Percentiles rank a stretch among this genome's conserved stretches.
Conservation (phyloP, 35 echinoderm and acorn worm species). For the Lytechinus variegatus region DNA sequence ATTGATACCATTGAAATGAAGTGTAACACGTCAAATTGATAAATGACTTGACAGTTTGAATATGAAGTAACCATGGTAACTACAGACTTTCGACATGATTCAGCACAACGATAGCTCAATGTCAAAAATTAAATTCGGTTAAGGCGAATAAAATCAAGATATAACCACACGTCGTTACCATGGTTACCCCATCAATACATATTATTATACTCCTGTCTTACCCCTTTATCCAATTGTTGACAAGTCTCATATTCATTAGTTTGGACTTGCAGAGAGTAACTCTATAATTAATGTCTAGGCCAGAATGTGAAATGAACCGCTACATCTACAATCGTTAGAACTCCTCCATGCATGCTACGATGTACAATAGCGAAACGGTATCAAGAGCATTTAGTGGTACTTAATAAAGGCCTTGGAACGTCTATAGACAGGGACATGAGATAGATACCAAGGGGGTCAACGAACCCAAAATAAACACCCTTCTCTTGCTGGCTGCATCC, state of each 20-base stretch:
- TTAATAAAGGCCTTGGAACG: not conserved
- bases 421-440: not conserved
- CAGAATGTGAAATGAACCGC: not conserved
- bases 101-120: not conserved
- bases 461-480: not conserved
- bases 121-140: not conserved
- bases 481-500: not conserved
- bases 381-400: slow-evolving; percentile 11
- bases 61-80: too few species aligned
- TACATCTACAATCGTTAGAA: not conserved
- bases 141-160: not conserved
- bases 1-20: too few species aligned
- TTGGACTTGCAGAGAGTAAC: not conserved
- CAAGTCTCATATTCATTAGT: not conserved
- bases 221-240: not conserved
- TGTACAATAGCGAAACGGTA: not conserved
- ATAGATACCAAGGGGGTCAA: not conserved
- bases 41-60: too few species aligned
- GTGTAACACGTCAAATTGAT: too few species aligned
- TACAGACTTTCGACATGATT: too few species aligned
- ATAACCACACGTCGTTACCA: not conserved
- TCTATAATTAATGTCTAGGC: not conserved
- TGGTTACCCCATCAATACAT: not conserved
- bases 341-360: not conserved
- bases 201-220: not conserved